Evolutionary conservation across 2,113 vertebrate genomes (phyloP), one percentile per base, ranked within the genome.

Genomic region (Tursiops truncatus): DNA sequence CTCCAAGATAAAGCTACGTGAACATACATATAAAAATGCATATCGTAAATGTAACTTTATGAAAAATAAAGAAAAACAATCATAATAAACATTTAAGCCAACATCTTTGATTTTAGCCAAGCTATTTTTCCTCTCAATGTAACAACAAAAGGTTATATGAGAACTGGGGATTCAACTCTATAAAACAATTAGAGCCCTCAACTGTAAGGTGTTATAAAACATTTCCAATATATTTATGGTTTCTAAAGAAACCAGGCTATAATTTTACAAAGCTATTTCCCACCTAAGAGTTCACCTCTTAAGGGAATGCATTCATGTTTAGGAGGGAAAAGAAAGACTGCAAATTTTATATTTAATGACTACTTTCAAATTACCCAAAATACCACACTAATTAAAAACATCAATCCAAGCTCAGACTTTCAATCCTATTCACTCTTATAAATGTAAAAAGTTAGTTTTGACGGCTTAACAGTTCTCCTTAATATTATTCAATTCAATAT

Each of bases 361-460:
- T 73, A 81, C 62, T 94, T 96, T 89, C 58, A 96, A 90, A 96
- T 96, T 83, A 95, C 41, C 56, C 70, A 76, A 95, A 97, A 95
- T 62, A 68, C 1, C 87, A 95, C 5, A 50, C 36, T 84, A 74
- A 87, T 38, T 95, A 93, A 92, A 89, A 94, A 68, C 12, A 68
- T 2, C n/a, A 93, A 83, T 5, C 28, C 44, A 82, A 92, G 36
- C 87, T 94, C 60, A 95, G 33, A 70, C 15, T 83, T 96, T 84
- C 50, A 73, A 85, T 89, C 91, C 44, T 84, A 47, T n/a, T 62
- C 50, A 94, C 33, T 87, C 92, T 83, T 28, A 9, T 53, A 94
- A 73, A 26, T 85, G 12, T 93, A 77, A 70, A 95, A 91, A 77
- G 14, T 71, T 92, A 91, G n/a, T 87, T 94, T 73, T 13, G 23